Evolutionary conservation across 1,140 invertebrate species (phyloP), one percentile per base, ranked within the genome.

Genomic region (Dufourea novaeangliae): DNA sequence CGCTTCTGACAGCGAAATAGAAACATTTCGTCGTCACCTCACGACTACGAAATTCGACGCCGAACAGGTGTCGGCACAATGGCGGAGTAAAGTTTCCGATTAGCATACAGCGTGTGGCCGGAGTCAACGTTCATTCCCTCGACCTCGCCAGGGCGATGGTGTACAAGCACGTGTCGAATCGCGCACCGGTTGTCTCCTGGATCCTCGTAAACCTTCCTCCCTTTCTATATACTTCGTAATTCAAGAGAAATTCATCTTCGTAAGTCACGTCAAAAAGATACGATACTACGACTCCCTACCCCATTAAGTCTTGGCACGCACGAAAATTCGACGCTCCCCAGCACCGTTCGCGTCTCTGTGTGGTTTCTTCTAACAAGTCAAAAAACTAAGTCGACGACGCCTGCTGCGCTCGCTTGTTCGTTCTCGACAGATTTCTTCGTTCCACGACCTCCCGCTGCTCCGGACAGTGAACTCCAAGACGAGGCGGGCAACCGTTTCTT

Each of bases 21-120:
- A 81, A 86, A 85, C 78, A 80, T 88, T 84, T 87, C 77, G 82
- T 87, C 85, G 80, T 76, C 74, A 54, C 64, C 74, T 83, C 34
- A 70, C 20, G 62, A 57, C 44, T n/a, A 37, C 59, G 81, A 73
- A 86, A 89, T 78, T 71, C 44, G 86, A 90, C 79, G 78, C 83
- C 70, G 61, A 78, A 84, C 86, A 88, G 85, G 87, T 86, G 88
- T 85, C 75, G 82, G 67, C 39, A 72, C 69, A 72, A 83, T 83
- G 37, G 63, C 71, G 34, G 39, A 46, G 75, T 50, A 63, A 71
- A 77, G 72, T 74, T 41, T 73, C 41, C 61, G 81, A 84, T 85
- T 83, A 78, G 70, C 73, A 78, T 76, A 79, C 68, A 75, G 54
- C 39, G n/a, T n/a, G n/a, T n/a, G n/a, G n/a, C 20, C 20, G 29